phyloP scores from a whole-genome alignment of 2,113 vertebrate genomes.

The Struthio camelus region DNA sequence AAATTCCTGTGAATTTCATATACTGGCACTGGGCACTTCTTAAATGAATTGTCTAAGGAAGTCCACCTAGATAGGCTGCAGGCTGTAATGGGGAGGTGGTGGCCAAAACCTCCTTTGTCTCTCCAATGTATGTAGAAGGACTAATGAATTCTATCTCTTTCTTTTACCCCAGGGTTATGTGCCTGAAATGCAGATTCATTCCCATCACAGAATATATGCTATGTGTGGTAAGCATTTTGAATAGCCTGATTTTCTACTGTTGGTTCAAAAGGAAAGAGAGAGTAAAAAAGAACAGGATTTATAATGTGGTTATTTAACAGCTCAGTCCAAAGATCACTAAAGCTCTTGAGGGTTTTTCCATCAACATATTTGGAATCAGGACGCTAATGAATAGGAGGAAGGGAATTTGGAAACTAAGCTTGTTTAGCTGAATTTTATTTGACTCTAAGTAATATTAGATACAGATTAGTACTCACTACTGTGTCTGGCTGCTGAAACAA shows the following conservation, averaged over 20 bases:
- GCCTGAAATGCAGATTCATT: not conserved
- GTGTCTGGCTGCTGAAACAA: constrained; percentile 3
- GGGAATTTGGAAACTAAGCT: not conserved
- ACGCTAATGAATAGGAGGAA: not conserved
- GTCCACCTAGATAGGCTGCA: not conserved
- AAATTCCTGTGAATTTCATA: not conserved
- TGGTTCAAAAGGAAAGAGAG: not conserved
- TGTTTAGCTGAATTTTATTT: constrained; percentile 21
- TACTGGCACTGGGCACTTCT: not conserved
- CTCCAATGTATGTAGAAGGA: not conserved
- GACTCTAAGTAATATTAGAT: not conserved
- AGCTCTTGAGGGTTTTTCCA: constrained; percentile 15
- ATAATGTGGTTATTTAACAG: constrained; percentile 35
- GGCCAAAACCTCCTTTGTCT: not conserved
- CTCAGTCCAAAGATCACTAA: constrained; percentile 18
- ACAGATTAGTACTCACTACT: constrained; percentile 5
- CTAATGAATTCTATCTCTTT: not conserved
- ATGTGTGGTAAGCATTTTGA: constrained; percentile 20
- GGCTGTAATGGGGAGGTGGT: not conserved
- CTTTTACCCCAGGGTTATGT: not conserved
- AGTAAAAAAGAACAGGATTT: constrained; percentile 41
- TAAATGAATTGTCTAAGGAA: not conserved
- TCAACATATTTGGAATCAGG: not conserved
- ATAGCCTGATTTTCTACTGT: constrained; percentile 11
- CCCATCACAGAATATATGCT: not conserved